A percentile compares a stretch with the other conserved stretches of the same genome.
Evolutionary conservation across 2,113 vertebrate species (phyloP).

Genomic region (Odontesthes bonariensis): DNA sequence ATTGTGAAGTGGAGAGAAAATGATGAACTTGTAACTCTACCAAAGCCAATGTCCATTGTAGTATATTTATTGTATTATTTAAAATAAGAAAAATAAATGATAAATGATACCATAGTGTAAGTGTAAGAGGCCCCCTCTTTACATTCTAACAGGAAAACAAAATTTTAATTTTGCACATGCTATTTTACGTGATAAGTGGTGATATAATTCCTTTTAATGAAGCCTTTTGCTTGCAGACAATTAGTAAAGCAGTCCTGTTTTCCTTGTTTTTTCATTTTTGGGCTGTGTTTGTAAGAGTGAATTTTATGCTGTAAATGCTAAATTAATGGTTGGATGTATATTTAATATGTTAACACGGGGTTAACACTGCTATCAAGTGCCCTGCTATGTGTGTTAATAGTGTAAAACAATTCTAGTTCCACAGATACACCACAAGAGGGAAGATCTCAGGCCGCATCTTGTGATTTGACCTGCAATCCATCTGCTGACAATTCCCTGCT

Average conservation of each 20-base stretch:
- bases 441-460: constrained; percentile 8
- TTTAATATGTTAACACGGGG: not conserved
- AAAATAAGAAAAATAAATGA: constrained; percentile 85
- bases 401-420: constrained; percentile 25
- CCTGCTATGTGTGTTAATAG: constrained; percentile 3
- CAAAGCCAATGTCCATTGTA: constrained; percentile 84
- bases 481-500: constrained; percentile 5
- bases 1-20: constrained; percentile 81
- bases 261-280: constrained; percentile 26
- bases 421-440: constrained; percentile 24
- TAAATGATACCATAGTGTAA: constrained; percentile 85
- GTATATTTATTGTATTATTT: constrained; percentile 90
- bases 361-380: not conserved
- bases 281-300: constrained; percentile 14
- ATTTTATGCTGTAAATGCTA: not conserved
- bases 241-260: constrained; percentile 9
- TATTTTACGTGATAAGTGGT: constrained; percentile 18
- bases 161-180: constrained; percentile 36
- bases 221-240: constrained; percentile 4
- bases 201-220: not conserved
- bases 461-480: not conserved
- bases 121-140: constrained; percentile 81
- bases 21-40: constrained; percentile 83
- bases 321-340: not conserved
- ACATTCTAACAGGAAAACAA: constrained; percentile 55